phyloP scores from a whole-genome alignment of 2,888 invertebrate genomes.

The Dione vanillae region DNA sequence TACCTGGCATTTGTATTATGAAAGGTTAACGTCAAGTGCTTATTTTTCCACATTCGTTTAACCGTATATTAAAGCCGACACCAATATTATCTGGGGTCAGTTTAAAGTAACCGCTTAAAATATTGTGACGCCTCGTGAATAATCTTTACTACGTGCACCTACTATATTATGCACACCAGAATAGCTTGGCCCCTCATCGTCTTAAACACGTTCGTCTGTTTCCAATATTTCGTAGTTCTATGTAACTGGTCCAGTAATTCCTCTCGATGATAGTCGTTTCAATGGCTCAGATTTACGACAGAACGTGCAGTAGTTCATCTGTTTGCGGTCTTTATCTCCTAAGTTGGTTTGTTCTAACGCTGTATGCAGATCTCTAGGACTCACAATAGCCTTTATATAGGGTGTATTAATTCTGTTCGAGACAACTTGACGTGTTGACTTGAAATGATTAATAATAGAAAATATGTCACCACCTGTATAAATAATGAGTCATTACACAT shows the following conservation, averaged over 20 bases:
- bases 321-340: conserved; percentile 66
- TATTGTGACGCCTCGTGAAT: conserved; percentile 76
- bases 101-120: conserved; percentile 75
- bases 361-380: conserved; percentile 60
- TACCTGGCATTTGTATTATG: conserved; percentile 43
- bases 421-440: conserved; percentile 42
- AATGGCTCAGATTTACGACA: conserved; percentile 73
- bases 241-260: conserved; percentile 65
- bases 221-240: conserved; percentile 48
- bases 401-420: conserved; percentile 54
- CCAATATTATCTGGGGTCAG: conserved; percentile 71
- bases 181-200: conserved; percentile 43
- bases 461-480: conserved; percentile 44
- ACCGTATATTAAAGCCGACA: conserved; percentile 71
- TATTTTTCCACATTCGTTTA: conserved; percentile 67
- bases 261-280: conserved; percentile 75
- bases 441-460: conserved; percentile 45
- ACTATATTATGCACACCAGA: conserved; percentile 53
- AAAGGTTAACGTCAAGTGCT: conserved; percentile 46
- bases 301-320: conserved; percentile 64
- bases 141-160: conserved; percentile 68
- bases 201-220: conserved; percentile 26
- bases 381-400: conserved; percentile 66
- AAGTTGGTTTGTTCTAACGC: conserved; percentile 55
- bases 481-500: conserved; percentile 41